These are phyloP conservation scores for Neosalanx taihuensis DNA, from an alignment of 2,797 vertebrate species.

Conservation along the genomic window DNA sequence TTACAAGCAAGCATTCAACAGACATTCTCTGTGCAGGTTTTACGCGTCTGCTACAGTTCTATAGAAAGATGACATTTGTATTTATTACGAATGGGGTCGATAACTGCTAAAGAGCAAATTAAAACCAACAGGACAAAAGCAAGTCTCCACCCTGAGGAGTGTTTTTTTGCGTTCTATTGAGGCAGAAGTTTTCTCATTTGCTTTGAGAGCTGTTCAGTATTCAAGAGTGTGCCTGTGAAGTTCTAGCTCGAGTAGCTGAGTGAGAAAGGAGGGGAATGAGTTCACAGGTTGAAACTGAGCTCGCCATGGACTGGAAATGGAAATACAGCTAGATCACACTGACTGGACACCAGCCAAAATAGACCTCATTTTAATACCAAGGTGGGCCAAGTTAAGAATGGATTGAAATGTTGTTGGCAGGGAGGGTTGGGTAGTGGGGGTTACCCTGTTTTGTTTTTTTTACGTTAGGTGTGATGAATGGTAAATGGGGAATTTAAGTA, in stretches of 20 bases:
- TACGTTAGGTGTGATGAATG: not conserved
- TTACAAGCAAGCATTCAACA: not conserved
- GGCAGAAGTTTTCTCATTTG: conserved; percentile 2
- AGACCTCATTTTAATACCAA: not conserved
- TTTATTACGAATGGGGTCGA: too few species aligned
- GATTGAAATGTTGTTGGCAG: conserved; percentile 10
- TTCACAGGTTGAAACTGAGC: conserved; percentile 10
- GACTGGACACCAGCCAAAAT: conserved; percentile 19
- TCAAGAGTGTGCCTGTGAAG: conserved; percentile 3
- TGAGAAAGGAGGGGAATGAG: conserved; percentile 4
- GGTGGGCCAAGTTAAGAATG: not conserved
- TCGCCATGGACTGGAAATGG: not conserved
- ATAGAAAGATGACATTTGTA: too few species aligned
- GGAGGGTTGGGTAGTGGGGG: conserved; percentile 9
- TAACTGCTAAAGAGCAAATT: too few species aligned
- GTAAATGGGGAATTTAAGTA: not conserved
- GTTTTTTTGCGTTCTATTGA: conserved; percentile 15
- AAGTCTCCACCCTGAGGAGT: not conserved
- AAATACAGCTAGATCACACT: not conserved
- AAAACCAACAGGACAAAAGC: too few species aligned
- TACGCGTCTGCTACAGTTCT: too few species aligned
- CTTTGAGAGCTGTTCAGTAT: conserved; percentile 16
- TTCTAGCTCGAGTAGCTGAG: conserved; percentile 2
- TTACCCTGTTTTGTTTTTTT: too few species aligned
- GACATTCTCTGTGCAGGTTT: not conserved